Base-by-base conservation (phyloP, 2,888 invertebrate genomes). In the Calliphora vomitoria region DNA sequence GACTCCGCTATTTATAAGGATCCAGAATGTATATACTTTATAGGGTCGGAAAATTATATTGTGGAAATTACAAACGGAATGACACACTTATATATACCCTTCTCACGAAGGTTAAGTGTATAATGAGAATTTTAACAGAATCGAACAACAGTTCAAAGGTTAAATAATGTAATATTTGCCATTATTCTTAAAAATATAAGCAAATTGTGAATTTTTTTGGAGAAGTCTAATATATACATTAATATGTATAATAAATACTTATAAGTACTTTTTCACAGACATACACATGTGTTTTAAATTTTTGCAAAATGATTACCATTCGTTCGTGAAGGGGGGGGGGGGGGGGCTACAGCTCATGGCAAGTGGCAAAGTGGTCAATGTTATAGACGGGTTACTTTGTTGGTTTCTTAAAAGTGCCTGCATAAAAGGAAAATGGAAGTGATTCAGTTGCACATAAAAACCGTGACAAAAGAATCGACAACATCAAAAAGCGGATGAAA, bases 381-480 rank as follows among this genome's bases (percentile, higher is more conserved):
- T 60, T 38, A 44, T 2, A 53, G 15, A 31, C 41, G 25, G 18
- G 18, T 66, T 25, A 8, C 31, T 72, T 41, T 62, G 3, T 3
- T 47, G 41, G 38, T 8, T 15, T 38, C 38, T 53, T 71, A n/a
- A 66, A 41, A 50, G 31, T 76, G 55, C 62, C 60, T 64, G 72
- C n/a, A 80, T 82, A 60, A 76, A 75, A 72, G 53, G 20, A 15
- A 13, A 35, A 58, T 10, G 6, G 4, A 81, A 72, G 53, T 58
- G 41, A 35, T 79, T 79, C 76, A 81, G 13, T 62, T 83, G 83
- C 66, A 47, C 68, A 82, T 62, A 72, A 41, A 47, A 50, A 53
- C 25, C 64, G 15, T 38, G 10, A 53, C 31, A 62, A 74, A 50
- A 58, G 74, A 35, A 53, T 35, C 35, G 25, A 68, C 62, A 41